Percentiles rank a stretch among this genome's conserved stretches.
Conservation (phyloP, 2,797 vertebrate genomes). For the Columba guinea region DNA sequence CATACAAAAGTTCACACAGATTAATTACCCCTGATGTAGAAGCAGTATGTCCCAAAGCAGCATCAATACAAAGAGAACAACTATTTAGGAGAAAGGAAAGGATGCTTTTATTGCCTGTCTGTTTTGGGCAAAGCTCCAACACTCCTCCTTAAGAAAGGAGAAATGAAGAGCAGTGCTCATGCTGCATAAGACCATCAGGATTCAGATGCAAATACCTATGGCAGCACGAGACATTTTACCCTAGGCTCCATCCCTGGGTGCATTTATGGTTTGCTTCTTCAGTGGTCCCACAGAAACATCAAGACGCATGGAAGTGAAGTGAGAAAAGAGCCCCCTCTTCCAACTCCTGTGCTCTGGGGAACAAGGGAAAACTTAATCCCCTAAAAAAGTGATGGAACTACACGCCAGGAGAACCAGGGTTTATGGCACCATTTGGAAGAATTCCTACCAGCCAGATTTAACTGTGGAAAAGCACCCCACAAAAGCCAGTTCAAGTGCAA, state of each 20-base stretch:
- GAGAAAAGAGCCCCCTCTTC: not conserved
- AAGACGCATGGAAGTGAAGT: not conserved
- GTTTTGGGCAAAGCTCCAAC: not conserved
- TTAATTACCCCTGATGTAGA: not conserved
- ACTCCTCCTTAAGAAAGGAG: not conserved
- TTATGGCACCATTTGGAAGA: not conserved
- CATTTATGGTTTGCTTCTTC: not conserved
- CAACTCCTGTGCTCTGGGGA: not conserved
- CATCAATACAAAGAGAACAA: not conserved
- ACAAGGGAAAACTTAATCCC: not conserved
- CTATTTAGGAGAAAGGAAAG: not conserved
- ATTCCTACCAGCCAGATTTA: not conserved
- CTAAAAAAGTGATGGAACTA: not conserved
- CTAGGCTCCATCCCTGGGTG: not conserved
- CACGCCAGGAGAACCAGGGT: not conserved
- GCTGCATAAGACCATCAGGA: not conserved
- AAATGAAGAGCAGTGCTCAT: not conserved
- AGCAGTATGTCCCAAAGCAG: not conserved
- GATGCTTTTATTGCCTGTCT: not conserved
- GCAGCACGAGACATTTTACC: not conserved
- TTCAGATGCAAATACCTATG: not conserved
- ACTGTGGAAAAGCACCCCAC: not conserved
- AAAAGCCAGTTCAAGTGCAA: not conserved
- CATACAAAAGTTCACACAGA: not conserved
- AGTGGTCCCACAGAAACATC: not conserved